Conservation (phyloP, 30 jellyfish, hydroid and myxozoan species). For the Aurelia aurita complex sp. Pacific region DNA sequence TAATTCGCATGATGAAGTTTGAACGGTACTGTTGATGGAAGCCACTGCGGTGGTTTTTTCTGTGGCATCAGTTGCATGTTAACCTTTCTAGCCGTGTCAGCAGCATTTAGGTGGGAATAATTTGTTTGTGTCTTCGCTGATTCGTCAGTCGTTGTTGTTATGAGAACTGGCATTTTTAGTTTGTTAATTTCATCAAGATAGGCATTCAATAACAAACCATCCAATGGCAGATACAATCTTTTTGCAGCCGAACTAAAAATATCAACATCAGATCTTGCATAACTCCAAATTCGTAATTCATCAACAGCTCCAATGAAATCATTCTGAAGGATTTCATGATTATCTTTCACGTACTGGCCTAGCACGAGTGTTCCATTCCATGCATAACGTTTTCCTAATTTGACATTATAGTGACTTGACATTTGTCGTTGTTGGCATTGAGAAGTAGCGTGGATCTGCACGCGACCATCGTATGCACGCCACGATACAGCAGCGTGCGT, state of each 20-base stretch:
- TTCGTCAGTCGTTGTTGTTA: not conserved
- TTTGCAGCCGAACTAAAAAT: constrained; percentile 5
- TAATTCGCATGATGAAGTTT: constrained; percentile 13
- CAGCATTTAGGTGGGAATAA: not conserved
- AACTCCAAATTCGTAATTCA: constrained; percentile 64
- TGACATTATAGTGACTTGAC: constrained; percentile 19
- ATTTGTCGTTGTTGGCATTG: constrained; percentile 8
- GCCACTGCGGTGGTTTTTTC: constrained; percentile 27
- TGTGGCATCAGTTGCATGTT: constrained; percentile 30
- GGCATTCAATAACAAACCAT: constrained; percentile 46
- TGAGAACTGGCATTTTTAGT: constrained; percentile 18
- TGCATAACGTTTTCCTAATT: constrained; percentile 21
- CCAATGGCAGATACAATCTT: constrained; percentile 20
- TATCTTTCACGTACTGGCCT: constrained; percentile 57
- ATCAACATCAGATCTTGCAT: constrained; percentile 36
- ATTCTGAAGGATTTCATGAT: constrained; percentile 33
- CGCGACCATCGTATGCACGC: constrained; percentile 68
- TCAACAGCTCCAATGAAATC: constrained; percentile 67
- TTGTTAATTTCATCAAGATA: constrained; percentile 43
- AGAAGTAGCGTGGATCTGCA: constrained; percentile 27
- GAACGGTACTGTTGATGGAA: constrained; percentile 55
- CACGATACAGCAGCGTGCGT: constrained; percentile 54
- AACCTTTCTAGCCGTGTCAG: not conserved
- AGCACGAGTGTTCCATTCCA: constrained; percentile 57
- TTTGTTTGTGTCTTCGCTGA: not conserved